Percentiles rank a stretch among this genome's conserved stretches.
Evolutionary conservation across 2,113 vertebrate genomes (phyloP).

Genomic region (Pardalotus punctatus): DNA sequence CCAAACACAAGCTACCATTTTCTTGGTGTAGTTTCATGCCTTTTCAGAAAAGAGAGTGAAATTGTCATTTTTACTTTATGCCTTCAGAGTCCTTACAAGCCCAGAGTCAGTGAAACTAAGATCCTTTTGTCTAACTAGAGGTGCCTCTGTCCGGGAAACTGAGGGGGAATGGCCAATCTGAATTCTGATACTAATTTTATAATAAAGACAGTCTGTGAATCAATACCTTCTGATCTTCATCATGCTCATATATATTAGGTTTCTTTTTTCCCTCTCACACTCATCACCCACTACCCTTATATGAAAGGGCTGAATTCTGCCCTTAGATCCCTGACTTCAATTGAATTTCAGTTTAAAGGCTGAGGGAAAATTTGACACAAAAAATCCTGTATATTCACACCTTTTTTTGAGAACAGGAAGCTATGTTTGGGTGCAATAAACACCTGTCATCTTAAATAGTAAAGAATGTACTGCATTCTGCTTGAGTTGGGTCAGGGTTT

Average conservation of each 20-base stretch:
- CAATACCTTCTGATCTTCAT: not conserved
- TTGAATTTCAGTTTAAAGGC: not conserved
- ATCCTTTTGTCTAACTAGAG: not conserved
- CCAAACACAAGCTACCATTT: not conserved
- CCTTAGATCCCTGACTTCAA: slow-evolving; percentile 1
- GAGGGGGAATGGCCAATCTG: not conserved
- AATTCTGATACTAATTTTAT: not conserved
- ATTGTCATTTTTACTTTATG: not conserved
- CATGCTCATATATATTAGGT: not conserved
- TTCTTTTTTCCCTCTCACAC: not conserved
- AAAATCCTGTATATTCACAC: slow-evolving; percentile 35
- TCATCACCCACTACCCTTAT: not conserved
- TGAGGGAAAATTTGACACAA: slow-evolving; percentile 27
- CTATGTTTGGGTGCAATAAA: slow-evolving; percentile 61
- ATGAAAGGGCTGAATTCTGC: not conserved
- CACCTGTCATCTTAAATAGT: slow-evolving; percentile 63
- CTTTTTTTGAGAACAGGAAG: slow-evolving; percentile 32
- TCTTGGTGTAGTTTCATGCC: not conserved
- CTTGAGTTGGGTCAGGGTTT: not conserved
- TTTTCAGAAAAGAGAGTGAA: not conserved
- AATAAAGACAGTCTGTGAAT: not conserved
- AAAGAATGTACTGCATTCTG: slow-evolving; percentile 29
- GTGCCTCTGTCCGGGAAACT: not conserved
- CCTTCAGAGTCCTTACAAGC: not conserved
- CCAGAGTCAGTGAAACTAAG: not conserved